These are phyloP conservation scores for Andrena cerasifolii DNA, from an alignment of 1,140 invertebrate species.

Conservation along the genomic window DNA sequence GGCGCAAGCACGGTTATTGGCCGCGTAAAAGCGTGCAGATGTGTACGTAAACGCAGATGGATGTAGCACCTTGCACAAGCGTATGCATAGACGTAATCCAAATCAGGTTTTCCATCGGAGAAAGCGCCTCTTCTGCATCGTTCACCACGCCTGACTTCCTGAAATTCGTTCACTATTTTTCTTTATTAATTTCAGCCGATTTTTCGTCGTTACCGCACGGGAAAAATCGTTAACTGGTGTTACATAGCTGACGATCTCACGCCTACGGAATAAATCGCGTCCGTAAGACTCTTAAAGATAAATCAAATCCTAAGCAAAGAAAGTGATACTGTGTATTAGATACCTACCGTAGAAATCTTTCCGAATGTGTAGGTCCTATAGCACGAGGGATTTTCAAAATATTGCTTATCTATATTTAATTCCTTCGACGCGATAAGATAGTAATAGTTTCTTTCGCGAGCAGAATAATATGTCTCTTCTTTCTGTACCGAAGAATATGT, in stretches of 20 bases:
- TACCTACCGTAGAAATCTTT: too few relatives aligned
- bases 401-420: not conserved
- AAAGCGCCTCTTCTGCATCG: conserved; percentile 65
- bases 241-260: too few relatives aligned
- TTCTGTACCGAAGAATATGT: not conserved
- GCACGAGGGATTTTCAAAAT: too few relatives aligned
- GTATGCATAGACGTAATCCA: conserved; percentile 48
- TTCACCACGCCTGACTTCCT: conserved; percentile 45
- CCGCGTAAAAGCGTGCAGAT: not conserved
- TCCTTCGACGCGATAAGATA: not conserved
- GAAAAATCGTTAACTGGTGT: not conserved
- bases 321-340: too few relatives aligned
- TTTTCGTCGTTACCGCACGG: not conserved
- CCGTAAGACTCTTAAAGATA: too few relatives aligned
- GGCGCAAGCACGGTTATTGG: conserved; percentile 6
- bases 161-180: conserved; percentile 21
- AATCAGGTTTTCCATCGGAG: conserved; percentile 64
- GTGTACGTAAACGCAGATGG: not conserved
- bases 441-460: not conserved
- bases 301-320: too few relatives aligned
- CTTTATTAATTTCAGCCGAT: not conserved
- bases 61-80: conserved; percentile 61
- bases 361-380: too few relatives aligned
- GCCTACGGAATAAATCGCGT: too few relatives aligned
- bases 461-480: not conserved